Conservation (phyloP, 2,888 invertebrate genomes). For the Stenodera caucasica region DNA sequence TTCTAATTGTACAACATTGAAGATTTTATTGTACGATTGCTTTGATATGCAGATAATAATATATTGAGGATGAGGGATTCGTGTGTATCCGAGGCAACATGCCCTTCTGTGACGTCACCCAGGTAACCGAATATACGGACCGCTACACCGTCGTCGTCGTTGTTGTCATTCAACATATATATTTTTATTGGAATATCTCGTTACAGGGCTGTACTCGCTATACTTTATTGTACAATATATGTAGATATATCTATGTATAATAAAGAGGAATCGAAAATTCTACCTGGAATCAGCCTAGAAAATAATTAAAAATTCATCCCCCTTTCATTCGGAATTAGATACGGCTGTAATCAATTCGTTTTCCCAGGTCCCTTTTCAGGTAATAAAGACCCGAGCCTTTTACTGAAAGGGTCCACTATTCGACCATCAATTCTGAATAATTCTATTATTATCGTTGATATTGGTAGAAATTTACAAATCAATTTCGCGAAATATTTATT, state of each 20-base stretch:
- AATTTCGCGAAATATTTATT: slow-evolving; percentile 9
- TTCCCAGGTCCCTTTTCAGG: slow-evolving; percentile 49
- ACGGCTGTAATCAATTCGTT: slow-evolving; percentile 22
- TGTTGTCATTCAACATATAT: slow-evolving; percentile 23
- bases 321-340: slow-evolving; percentile 11
- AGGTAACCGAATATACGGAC: slow-evolving; percentile 46
- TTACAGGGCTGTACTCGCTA: slow-evolving; percentile 12
- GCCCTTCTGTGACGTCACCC: slow-evolving; percentile 55
- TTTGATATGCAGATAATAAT: slow-evolving; percentile 52
- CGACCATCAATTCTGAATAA: too few relatives aligned
- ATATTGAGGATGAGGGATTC: slow-evolving; percentile 47
- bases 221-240: too few relatives aligned
- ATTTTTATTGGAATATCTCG: slow-evolving; percentile 29
- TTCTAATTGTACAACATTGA: slow-evolving; percentile 41
- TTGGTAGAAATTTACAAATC: slow-evolving; percentile 13
- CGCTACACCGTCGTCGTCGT: slow-evolving; percentile 23
- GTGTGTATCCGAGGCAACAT: slow-evolving; percentile 56
- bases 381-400: slow-evolving; percentile 43
- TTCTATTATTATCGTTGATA: too few relatives aligned
- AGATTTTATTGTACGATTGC: slow-evolving; percentile 47
- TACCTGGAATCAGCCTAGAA: not conserved
- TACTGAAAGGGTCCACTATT: slow-evolving; percentile 34
- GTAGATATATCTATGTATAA: too few relatives aligned
- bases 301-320: slow-evolving; percentile 8
- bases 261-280: too few relatives aligned